Conservation (phyloP, 2,797 vertebrate species). For the Pseudochirops cupreus region DNA sequence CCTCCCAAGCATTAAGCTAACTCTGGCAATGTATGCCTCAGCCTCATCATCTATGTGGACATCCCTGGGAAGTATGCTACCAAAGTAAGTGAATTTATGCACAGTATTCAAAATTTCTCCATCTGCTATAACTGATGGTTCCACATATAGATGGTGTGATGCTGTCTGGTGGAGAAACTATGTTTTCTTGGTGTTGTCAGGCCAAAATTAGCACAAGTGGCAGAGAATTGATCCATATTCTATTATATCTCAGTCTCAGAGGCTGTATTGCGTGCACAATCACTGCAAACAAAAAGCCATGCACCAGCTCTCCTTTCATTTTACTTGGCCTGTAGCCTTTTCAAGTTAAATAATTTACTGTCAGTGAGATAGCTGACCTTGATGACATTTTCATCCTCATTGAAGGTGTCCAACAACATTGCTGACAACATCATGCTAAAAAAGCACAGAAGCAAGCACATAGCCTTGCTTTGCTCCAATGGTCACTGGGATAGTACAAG, state of each 20-base stretch:
- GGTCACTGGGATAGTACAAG: neutral
- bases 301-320: neutral
- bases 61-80: too few species aligned
- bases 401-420: neutral
- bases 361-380: neutral
- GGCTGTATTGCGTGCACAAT: neutral
- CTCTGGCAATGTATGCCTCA: too few species aligned
- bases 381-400: neutral
- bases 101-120: too few species aligned
- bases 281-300: neutral
- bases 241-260: neutral
- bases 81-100: too few species aligned
- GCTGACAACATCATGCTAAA: neutral
- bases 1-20: too few species aligned
- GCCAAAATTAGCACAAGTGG: too few species aligned
- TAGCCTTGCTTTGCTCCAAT: neutral
- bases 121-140: too few species aligned
- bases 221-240: neutral
- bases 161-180: too few species aligned
- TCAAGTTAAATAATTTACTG: too few species aligned
- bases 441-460: neutral
- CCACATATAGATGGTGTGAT: too few species aligned
- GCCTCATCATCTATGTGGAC: too few species aligned
- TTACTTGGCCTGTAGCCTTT: neutral
- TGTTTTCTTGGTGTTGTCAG: too few species aligned